Evolutionary conservation across 2,888 invertebrate species (phyloP).

Genomic region (Antitype chi): DNA sequence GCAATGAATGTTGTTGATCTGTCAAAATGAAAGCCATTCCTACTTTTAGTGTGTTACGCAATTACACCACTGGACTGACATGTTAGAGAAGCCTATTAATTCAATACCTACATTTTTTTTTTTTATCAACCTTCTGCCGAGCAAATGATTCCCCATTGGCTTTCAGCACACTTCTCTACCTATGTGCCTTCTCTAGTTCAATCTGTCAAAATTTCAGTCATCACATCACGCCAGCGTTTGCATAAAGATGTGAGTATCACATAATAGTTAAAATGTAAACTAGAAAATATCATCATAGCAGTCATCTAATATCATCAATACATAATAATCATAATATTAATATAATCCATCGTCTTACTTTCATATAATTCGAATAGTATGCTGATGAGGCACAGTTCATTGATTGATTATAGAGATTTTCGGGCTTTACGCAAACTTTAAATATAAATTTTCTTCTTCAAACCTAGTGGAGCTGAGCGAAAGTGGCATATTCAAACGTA

Average conservation of each 20-base stretch:
- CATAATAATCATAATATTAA: constrained; percentile 18
- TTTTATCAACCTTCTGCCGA: not conserved
- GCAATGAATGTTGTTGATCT: no score
- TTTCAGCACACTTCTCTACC: not conserved
- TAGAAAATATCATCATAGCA: constrained; percentile 12
- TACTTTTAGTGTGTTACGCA: no score
- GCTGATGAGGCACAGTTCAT: constrained; percentile 40
- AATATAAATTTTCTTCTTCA: constrained; percentile 22
- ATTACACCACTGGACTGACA: not conserved
- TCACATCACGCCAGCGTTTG: not conserved
- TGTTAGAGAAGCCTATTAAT: not conserved
- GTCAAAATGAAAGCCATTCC: no score
- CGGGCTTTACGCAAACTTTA: constrained; percentile 30
- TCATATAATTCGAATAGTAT: constrained; percentile 51
- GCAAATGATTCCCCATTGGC: not conserved
- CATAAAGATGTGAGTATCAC: not conserved
- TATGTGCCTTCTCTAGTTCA: not conserved
- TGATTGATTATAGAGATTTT: constrained; percentile 46
- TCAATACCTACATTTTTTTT: not conserved
- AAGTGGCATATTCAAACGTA: constrained; percentile 70
- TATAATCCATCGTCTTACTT: constrained; percentile 48
- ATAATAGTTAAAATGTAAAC: constrained; percentile 10
- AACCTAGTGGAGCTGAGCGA: constrained; percentile 54
- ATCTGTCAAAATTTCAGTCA: not conserved
- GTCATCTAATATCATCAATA: constrained; percentile 48